These are phyloP conservation scores for Turritopsis rubra DNA, from an alignment of 30 jellyfish, hydroid and myxozoan species.

Conservation along the genomic window DNA sequence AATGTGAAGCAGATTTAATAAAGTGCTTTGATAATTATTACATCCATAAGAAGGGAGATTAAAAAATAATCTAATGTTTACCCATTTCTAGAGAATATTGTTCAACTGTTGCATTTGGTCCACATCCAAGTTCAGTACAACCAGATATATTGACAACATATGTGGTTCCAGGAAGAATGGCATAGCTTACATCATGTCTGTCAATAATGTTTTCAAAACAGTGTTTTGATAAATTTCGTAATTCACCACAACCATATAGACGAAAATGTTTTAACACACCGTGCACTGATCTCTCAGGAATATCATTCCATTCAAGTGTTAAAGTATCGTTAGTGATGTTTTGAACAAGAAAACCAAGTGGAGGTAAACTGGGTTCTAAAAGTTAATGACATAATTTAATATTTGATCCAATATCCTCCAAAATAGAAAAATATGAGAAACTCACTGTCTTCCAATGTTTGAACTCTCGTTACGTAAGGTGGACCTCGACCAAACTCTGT, in stretches of 20 bases:
- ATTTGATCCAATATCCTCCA: neutral
- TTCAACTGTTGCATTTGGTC: neutral
- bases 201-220: neutral
- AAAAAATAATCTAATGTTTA: neutral
- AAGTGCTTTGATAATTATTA: neutral
- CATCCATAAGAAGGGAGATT: neutral
- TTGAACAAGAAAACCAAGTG: neutral
- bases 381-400: neutral
- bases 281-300: neutral
- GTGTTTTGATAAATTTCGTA: neutral
- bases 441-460: constrained; percentile 7
- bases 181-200: neutral
- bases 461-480: neutral
- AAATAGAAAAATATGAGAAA: neutral
- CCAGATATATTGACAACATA: neutral
- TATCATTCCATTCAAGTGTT: neutral
- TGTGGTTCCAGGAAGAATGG: neutral
- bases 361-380: constrained; percentile 4
- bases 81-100: constrained; percentile 5
- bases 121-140: constrained; percentile 1
- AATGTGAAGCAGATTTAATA: neutral
- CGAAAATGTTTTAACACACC: neutral
- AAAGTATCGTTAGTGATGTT: neutral
- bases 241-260: neutral
- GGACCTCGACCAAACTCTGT: constrained; percentile 19